Evolutionary conservation across 2,113 vertebrate species (phyloP).

Genomic region (Tragelaphus scriptus): DNA sequence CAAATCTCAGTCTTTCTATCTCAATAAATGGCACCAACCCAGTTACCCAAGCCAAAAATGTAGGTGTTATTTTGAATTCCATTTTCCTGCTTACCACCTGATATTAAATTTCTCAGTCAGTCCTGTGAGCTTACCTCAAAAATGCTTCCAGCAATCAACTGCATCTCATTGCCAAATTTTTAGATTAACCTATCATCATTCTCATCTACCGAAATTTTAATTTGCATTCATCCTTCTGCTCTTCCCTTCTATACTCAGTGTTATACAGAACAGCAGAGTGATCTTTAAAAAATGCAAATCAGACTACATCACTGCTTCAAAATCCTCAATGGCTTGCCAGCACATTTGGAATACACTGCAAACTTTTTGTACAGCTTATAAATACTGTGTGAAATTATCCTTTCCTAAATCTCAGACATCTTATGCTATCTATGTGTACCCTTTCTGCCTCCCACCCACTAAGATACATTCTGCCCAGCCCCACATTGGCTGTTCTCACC

Average conservation of each 20-base stretch:
- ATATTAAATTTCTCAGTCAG: background rate
- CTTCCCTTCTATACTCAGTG: background rate
- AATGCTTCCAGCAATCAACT: background rate
- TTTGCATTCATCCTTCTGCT: background rate
- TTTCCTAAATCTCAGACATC: background rate
- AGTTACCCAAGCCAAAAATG: background rate
- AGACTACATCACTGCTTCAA: background rate
- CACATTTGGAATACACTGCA: background rate
- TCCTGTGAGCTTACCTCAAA: background rate
- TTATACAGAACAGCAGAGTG: background rate
- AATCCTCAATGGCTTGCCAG: background rate
- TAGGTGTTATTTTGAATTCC: background rate
- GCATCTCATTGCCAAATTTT: background rate
- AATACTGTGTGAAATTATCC: background rate
- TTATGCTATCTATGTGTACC: accelerated
- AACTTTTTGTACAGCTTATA: background rate
- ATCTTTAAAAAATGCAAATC: background rate
- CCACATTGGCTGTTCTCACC: accelerated
- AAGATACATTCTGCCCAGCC: background rate
- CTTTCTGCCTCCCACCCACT: background rate
- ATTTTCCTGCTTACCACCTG: background rate
- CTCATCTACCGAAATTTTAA: background rate
- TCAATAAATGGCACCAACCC: background rate
- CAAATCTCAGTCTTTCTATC: background rate
- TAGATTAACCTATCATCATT: background rate